Percentiles rank a stretch among this genome's conserved stretches.
Evolutionary conservation across 2,113 vertebrate species (phyloP).

Genomic region (Prietella phreatophila): DNA sequence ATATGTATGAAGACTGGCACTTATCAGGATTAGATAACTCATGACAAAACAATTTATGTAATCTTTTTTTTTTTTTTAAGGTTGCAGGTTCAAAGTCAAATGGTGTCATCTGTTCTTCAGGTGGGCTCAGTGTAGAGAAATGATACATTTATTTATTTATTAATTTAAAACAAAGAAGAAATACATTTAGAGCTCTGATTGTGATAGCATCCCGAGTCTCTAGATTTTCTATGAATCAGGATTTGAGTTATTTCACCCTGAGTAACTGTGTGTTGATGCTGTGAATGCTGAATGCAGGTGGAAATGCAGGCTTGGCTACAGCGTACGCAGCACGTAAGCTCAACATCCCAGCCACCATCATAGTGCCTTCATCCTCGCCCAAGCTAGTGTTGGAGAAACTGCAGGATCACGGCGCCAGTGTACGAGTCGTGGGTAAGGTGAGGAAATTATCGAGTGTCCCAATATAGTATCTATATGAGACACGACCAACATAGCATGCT

Average conservation of each 20-base stretch:
- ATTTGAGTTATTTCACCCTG: neutral
- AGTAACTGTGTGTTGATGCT: neutral
- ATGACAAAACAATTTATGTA: neutral
- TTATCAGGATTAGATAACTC: neutral
- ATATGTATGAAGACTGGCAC: neutral
- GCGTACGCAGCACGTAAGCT: slow-evolving; percentile 73
- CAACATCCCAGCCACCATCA: slow-evolving; percentile 69
- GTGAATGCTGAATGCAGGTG: slow-evolving; percentile 63
- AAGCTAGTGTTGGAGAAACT: slow-evolving; percentile 68
- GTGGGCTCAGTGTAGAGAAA: slow-evolving; percentile 51
- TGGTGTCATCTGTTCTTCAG: slow-evolving; percentile 77
- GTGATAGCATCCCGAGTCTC: neutral
- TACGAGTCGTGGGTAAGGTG: slow-evolving; percentile 71
- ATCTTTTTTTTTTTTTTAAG: neutral
- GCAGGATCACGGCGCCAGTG: slow-evolving; percentile 68
- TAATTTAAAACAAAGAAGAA: neutral
- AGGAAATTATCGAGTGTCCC: neutral
- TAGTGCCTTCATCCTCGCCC: slow-evolving; percentile 71
- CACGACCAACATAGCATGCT: too few relatives aligned
- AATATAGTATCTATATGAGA: neutral
- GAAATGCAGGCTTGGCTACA: slow-evolving; percentile 77
- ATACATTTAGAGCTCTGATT: neutral
- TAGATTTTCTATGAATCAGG: neutral
- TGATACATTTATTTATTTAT: neutral
- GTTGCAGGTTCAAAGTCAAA: slow-evolving; percentile 66